Base-by-base conservation (phyloP, 30 jellyfish, hydroid and myxozoan species). In the Turritopsis dohrnii region DNA sequence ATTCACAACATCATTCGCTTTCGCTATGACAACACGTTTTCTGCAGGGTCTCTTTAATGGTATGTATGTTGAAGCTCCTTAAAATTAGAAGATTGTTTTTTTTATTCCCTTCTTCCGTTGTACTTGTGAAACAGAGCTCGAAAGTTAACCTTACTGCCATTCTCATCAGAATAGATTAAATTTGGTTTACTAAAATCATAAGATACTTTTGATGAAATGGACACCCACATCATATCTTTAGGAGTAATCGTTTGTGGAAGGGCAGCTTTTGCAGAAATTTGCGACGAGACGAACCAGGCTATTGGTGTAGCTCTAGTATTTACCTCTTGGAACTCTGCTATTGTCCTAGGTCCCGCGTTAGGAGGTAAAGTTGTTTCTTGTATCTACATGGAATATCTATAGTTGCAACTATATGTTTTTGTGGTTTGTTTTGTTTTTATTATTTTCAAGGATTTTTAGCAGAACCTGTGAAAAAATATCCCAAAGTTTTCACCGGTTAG, bases 271-370 rank as follows among this genome's bases (percentile, higher is more conserved):
- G 95, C 98, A 18, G 98, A 92, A 76, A 92, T 92, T 17, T 92
- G 98, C 52, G 98, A 92, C 73, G 96, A 87, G 24, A 92, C 96
- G 29, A 92, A 92, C 82, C 98, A 92, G 90, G 96, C 96, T 66
- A 92, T 92, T 60, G 98, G 98, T 16, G 98, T 92, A 7, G 77
- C 98, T 1, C 80, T 92, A 80, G 95, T 92, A 23, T 92, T 92
- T 82, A 96, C 96, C 21, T 95, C 98, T 9, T 92, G 98, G 98
- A 92, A 92, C 83, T 83, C 98, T 18, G 98, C 98, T 24, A 92
- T 92, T 54, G 98, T 92, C 52, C 83, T 92, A 26, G 98, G 98
- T 21, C 98, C 98, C 52, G 98, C 98, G 13, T 9, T 92, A 75
- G 98, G 98, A 82, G 98, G 97, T 91, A 21, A 18, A 81, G 25